These are phyloP conservation scores for Cynopterus sphinx DNA, from an alignment of 2,797 vertebrate genomes.

Conservation along the genomic window DNA sequence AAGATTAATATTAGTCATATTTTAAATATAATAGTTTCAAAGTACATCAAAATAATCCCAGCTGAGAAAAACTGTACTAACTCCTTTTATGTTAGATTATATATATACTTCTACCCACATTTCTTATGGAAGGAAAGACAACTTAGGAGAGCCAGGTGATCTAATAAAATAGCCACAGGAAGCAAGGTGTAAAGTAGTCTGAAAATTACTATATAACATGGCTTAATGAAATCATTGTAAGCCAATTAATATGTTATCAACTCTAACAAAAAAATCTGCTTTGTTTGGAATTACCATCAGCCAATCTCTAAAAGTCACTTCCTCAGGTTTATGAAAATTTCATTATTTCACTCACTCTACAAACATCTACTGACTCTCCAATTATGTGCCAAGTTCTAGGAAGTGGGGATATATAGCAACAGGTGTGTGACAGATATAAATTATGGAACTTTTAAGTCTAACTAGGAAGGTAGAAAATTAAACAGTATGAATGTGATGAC, in stretches of 20 bases:
- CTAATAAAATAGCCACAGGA: background rate
- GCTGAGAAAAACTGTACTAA: background rate
- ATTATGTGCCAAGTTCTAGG: background rate
- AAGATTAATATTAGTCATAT: background rate
- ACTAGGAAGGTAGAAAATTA: constrained; percentile 9
- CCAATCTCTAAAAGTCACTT: background rate
- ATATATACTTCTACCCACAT: background rate
- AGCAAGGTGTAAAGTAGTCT: background rate
- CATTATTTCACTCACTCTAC: constrained; percentile 6
- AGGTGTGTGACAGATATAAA: background rate
- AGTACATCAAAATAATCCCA: constrained; percentile 9
- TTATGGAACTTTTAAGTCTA: background rate
- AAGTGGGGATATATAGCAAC: background rate
- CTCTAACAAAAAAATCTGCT: background rate
- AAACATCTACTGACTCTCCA: background rate
- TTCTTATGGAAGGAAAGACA: background rate
- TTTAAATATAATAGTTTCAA: constrained; percentile 30
- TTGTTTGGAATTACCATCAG: constrained; percentile 12
- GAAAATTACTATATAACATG: background rate
- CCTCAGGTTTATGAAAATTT: background rate
- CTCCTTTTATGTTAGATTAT: background rate
- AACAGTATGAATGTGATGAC: background rate
- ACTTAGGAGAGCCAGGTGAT: background rate
- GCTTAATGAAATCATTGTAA: constrained; percentile 14
- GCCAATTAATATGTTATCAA: background rate